Conservation (phyloP, 2,888 invertebrate genomes). For the Caprella mutica region DNA sequence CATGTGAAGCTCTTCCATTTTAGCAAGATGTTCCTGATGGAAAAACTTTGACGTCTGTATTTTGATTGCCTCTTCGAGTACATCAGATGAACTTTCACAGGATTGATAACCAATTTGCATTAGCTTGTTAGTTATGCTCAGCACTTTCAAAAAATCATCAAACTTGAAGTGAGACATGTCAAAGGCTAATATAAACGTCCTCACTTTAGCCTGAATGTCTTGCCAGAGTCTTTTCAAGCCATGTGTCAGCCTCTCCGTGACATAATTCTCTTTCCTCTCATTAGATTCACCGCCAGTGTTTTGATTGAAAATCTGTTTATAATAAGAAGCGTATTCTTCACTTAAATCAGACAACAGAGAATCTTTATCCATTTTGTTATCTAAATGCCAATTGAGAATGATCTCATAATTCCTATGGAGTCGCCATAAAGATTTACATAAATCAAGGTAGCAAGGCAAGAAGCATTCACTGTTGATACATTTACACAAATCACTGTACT, state of each 20-base stretch:
- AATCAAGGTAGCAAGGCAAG: constrained; percentile 29
- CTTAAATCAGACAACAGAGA: not conserved
- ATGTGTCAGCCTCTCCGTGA: constrained; percentile 75
- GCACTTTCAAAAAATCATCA: constrained; percentile 83
- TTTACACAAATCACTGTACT: constrained; percentile 70
- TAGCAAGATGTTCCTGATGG: constrained; percentile 69
- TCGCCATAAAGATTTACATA: constrained; percentile 32
- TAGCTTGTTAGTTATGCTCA: constrained; percentile 58
- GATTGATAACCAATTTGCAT: constrained; percentile 84
- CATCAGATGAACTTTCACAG: constrained; percentile 73
- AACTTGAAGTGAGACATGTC: constrained; percentile 78
- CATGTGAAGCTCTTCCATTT: constrained; percentile 78
- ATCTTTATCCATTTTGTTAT: not conserved
- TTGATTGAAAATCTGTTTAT: too few species aligned
- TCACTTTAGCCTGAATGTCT: constrained; percentile 84
- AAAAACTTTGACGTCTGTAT: constrained; percentile 82
- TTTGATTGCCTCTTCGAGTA: constrained; percentile 73
- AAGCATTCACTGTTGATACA: constrained; percentile 30
- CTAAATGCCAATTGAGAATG: constrained; percentile 27
- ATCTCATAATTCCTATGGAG: constrained; percentile 27
- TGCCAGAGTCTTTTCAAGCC: constrained; percentile 81
- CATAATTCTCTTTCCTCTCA: constrained; percentile 48
- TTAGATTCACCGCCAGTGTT: too few species aligned
- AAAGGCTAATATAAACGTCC: constrained; percentile 62
- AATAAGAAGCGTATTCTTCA: not conserved